Conservation (phyloP, 2,113 vertebrate genomes). For the Sceloporus undulatus region DNA sequence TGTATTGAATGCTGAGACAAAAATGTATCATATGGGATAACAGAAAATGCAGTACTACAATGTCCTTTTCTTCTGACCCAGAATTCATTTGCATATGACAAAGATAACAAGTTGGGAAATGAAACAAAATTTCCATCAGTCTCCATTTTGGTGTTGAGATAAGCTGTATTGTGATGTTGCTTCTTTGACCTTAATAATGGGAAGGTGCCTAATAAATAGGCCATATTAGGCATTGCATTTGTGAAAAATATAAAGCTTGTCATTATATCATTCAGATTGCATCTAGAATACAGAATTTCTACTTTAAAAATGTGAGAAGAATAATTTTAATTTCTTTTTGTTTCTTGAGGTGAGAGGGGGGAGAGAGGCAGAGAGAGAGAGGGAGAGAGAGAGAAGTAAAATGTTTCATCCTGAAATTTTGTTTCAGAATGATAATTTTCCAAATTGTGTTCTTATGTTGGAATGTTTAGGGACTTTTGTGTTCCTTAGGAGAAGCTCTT, state of each 20-base stretch:
- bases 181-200: conserved; percentile 42
- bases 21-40: conserved; percentile 25
- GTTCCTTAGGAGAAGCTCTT: background rate
- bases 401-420: background rate
- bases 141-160: conserved; percentile 46
- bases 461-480: background rate
- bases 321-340: conserved; percentile 1
- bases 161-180: conserved; percentile 23
- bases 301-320: conserved; percentile 31
- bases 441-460: background rate
- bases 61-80: conserved; percentile 5
- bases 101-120: conserved; percentile 59
- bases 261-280: background rate
- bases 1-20: conserved; percentile 38
- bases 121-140: conserved; percentile 53
- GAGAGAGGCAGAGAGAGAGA: background rate
- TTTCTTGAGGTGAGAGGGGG: conserved; percentile 15
- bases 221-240: conserved; percentile 31
- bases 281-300: conserved; percentile 34
- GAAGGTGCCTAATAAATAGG: conserved; percentile 40
- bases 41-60: background rate
- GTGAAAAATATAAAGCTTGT: conserved; percentile 26
- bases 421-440: background rate
- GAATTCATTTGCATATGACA: conserved; percentile 51
- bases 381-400: background rate